These are phyloP conservation scores for Numida meleagris DNA, from an alignment of 2,113 vertebrate genomes.

Conservation along the genomic window DNA sequence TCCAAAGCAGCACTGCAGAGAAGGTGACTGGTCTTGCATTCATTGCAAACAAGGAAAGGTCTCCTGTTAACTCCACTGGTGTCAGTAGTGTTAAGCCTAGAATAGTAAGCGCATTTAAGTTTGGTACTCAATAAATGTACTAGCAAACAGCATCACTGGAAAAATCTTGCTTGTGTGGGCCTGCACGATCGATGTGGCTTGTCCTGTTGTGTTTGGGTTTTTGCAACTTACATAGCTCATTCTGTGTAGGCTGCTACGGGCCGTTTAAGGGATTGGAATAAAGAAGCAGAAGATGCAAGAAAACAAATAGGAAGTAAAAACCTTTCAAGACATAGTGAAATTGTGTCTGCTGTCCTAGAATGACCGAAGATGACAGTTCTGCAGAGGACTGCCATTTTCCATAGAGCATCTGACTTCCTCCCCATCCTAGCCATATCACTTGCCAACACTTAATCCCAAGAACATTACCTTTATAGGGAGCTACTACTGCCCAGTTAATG, in stretches of 20 bases:
- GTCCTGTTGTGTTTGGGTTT: background rate
- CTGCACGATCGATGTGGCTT: background rate
- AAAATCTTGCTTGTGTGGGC: background rate
- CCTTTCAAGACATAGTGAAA: background rate
- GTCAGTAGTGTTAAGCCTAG: slow-evolving; percentile 11
- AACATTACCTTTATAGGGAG: background rate
- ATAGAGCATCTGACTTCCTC: background rate
- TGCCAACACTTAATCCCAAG: background rate
- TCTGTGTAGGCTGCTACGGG: background rate
- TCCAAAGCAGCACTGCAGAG: slow-evolving; percentile 10
- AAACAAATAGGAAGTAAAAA: background rate
- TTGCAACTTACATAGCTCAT: background rate
- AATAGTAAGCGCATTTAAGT: slow-evolving; percentile 39
- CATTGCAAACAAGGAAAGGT: slow-evolving; percentile 8
- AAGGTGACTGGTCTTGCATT: slow-evolving; percentile 37
- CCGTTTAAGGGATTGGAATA: background rate
- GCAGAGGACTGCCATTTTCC: background rate
- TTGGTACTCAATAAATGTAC: slow-evolving; percentile 7
- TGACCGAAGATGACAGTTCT: background rate
- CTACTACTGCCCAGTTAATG: background rate
- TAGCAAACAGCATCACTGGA: slow-evolving; percentile 3
- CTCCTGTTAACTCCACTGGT: slow-evolving; percentile 19
- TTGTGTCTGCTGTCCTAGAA: background rate
- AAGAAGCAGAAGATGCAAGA: background rate
- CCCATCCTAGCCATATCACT: background rate